Evolutionary conservation across 2,888 invertebrate genomes (phyloP), one percentile per base, ranked within the genome.

Genomic region (Miltochrista miniata): DNA sequence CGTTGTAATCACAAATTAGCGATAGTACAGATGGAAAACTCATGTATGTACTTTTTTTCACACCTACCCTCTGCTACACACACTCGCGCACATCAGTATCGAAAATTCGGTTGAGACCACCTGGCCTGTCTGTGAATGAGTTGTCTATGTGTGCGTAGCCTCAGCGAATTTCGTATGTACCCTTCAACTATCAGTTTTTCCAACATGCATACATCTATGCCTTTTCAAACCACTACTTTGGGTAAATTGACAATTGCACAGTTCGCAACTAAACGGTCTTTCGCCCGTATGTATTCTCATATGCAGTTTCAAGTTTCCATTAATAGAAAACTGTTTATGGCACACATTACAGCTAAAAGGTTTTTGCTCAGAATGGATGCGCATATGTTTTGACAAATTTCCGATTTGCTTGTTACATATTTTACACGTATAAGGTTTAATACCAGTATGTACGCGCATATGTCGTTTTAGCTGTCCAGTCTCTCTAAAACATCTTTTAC

Each of bases 351-450:
- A 87, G 9, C 59, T 77, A 40, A 50, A 87, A 0, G 82, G 81
- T 0, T 78, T 70, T 0, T 81, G 82, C 0, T 84, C 85, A 0
- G 83, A 76, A 50, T 90, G 90, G 0, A 87, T 73, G 0, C 78
- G 68, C 89, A 89, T 88, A 59, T 90, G 90, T 29, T 88, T 88
- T 0, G 88, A 81, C 7, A 90, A 52, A 59, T 89, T 88, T 0
- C 86, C 85, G 8, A 90, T 86, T 44, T 90, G 88, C 33, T 90
- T 90, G 36, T 88, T 87, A 45, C 90, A 90, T 1, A 90, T 70
- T 47, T 88, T 87, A 48, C 90, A 90, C 0, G 87, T 87, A 34
- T 87, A 88, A 0, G 88, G 83, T 39, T 89, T 89, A 0, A 85
- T 54, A 0, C 90, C 90, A 0, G 83, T 86, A 11, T 90, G 90